phyloP scores from a whole-genome alignment of 2,797 vertebrate genomes.

The Cuniculus paca region DNA sequence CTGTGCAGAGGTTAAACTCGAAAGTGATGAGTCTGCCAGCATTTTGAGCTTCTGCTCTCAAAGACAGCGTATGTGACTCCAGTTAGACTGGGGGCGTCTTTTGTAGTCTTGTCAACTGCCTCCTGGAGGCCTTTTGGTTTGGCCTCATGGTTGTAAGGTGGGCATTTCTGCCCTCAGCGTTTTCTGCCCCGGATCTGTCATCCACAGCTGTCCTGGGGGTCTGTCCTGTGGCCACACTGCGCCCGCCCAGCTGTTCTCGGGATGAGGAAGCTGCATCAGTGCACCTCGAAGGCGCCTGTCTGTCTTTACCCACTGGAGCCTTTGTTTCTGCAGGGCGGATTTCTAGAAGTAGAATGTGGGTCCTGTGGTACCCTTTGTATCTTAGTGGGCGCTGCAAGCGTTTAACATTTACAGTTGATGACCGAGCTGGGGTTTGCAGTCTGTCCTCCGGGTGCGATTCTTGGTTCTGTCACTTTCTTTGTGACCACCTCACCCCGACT shows the following conservation, averaged over 20 bases:
- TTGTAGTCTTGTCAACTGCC: neutral
- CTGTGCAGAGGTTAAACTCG: neutral
- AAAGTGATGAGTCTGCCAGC: fast-evolving
- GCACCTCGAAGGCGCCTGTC: fast-evolving
- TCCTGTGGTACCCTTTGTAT: neutral
- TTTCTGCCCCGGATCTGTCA: fast-evolving
- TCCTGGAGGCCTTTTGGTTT: neutral
- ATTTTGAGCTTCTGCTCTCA: neutral
- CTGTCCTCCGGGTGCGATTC: neutral
- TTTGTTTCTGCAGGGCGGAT: neutral
- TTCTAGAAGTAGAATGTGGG: neutral
- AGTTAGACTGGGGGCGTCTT: neutral
- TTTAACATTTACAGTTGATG: neutral
- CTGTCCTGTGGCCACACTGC: fast-evolving
- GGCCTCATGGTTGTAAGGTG: neutral
- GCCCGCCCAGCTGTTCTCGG: fast-evolving
- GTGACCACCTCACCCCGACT: neutral
- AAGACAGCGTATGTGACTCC: too few relatives aligned
- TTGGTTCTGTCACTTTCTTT: neutral
- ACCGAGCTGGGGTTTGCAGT: neutral
- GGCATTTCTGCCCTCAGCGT: too few relatives aligned
- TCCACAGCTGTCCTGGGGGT: too few relatives aligned
- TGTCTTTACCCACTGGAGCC: too few relatives aligned
- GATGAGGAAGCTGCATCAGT: fast-evolving
- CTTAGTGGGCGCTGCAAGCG: fast-evolving